These are phyloP conservation scores for Brienomyrus longianalis DNA, from an alignment of 2,113 vertebrate genomes.

Conservation along the genomic window DNA sequence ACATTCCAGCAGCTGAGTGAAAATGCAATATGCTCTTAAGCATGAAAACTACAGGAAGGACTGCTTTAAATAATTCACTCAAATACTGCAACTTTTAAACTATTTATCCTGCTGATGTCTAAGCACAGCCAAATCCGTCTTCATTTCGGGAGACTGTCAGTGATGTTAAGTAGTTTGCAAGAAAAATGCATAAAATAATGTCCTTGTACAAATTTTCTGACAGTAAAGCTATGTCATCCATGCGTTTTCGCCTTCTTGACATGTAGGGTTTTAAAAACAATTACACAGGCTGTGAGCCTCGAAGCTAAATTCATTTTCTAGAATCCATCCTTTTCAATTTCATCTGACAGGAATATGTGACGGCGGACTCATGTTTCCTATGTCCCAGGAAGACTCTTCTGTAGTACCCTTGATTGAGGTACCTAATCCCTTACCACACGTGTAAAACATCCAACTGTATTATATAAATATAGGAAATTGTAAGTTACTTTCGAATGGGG, in stretches of 20 bases:
- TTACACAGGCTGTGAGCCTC: not conserved
- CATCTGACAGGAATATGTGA: not conserved
- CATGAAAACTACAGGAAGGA: not conserved
- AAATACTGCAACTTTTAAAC: not conserved
- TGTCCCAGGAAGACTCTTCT: not conserved
- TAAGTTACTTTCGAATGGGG: not conserved
- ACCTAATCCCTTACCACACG: not conserved
- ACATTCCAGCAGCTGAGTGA: not conserved
- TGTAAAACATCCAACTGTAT: not conserved
- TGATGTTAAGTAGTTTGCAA: not conserved
- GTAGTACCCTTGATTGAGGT: not conserved
- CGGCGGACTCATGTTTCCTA: not conserved
- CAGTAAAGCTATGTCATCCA: not conserved
- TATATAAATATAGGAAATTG: not conserved
- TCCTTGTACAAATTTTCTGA: not conserved
- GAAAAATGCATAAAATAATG: not conserved
- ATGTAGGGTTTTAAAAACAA: not conserved
- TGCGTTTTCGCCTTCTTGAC: not conserved
- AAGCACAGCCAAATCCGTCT: not conserved
- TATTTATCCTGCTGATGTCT: not conserved
- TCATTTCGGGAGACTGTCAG: not conserved
- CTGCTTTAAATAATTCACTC: not conserved
- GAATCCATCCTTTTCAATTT: not conserved
- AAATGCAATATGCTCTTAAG: not conserved
- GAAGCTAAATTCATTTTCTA: not conserved